Conservation (phyloP, 2,888 invertebrate species). For the Polydesmus complanatus region DNA sequence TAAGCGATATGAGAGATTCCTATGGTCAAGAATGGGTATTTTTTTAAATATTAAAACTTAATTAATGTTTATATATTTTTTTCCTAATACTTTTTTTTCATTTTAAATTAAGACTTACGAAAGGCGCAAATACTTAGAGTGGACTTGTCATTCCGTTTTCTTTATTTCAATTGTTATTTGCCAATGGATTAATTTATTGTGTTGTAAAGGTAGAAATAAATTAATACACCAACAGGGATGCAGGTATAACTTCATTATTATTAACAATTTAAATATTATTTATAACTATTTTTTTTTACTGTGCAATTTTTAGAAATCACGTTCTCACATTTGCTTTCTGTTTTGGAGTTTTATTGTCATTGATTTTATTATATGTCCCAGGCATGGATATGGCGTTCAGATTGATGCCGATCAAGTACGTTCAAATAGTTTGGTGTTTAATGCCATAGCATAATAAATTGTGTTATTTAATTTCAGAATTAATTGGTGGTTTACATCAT, state of each 20-base stretch:
- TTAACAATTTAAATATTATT: background rate
- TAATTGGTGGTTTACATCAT: conserved; percentile 16
- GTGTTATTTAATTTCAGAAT: conserved; percentile 4
- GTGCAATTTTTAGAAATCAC: conserved; percentile 16
- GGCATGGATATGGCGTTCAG: conserved; percentile 17
- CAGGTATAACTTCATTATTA: conserved; percentile 2
- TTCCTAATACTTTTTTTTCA: background rate
- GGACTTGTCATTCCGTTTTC: conserved; percentile 19
- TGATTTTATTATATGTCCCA: conserved; percentile 18
- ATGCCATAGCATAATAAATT: background rate
- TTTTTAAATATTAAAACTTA: background rate
- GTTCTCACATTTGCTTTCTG: conserved; percentile 17
- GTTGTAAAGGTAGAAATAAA: conserved; percentile 15
- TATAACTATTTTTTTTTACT: too few species aligned
- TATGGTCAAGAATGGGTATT: conserved; percentile 21
- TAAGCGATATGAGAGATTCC: conserved; percentile 19
- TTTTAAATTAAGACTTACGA: conserved; percentile 15
- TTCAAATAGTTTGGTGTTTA: background rate
- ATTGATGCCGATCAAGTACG: conserved; percentile 14
- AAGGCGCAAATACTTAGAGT: conserved; percentile 17
- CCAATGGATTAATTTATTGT: conserved; percentile 18
- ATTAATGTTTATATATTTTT: background rate
- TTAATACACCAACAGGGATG: conserved; percentile 17
- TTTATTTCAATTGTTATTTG: conserved; percentile 18
- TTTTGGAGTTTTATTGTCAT: conserved; percentile 15